These are phyloP conservation scores for Centroberyx gerrardi DNA, from an alignment of 2,797 vertebrate species.

Conservation along the genomic window DNA sequence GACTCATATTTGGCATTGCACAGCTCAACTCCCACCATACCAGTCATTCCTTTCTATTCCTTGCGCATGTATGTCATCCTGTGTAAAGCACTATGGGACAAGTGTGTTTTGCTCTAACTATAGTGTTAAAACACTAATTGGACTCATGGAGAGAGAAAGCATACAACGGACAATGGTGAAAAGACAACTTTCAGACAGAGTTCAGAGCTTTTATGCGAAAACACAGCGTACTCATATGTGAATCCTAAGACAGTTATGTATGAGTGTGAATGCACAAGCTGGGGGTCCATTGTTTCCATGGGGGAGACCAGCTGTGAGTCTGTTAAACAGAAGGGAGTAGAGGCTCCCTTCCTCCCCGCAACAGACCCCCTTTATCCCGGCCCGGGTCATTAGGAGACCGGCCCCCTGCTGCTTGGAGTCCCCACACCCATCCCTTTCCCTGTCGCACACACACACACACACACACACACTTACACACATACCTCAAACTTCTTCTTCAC, in stretches of 20 bases:
- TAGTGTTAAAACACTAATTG: too few relatives aligned
- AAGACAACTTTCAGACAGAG: too few relatives aligned
- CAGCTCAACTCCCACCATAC: too few relatives aligned
- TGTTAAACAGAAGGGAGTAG: slow-evolving; percentile 24
- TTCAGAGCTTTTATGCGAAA: too few relatives aligned
- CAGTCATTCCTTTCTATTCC: too few relatives aligned
- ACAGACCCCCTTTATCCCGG: slow-evolving; percentile 40
- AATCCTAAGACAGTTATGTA: slow-evolving; percentile 34
- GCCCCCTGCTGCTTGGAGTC: slow-evolving; percentile 48
- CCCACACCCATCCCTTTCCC: slow-evolving; percentile 12
- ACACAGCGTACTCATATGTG: neutral
- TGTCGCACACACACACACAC: neutral
- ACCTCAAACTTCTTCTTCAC: neutral
- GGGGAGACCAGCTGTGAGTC: slow-evolving; percentile 48
- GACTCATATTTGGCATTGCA: too few relatives aligned
- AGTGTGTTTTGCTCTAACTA: too few relatives aligned
- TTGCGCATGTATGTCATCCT: too few relatives aligned
- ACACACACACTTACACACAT: neutral
- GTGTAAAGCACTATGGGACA: too few relatives aligned
- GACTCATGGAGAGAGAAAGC: too few relatives aligned
- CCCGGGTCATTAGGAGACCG: slow-evolving; percentile 50
- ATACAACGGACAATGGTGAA: too few relatives aligned
- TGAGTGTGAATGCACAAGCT: slow-evolving; percentile 17
- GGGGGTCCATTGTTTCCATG: slow-evolving; percentile 40
- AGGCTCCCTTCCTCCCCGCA: slow-evolving; percentile 25